Evolutionary conservation across 1,140 invertebrate genomes (phyloP), one percentile per base, ranked within the genome.

Genomic region (Plectus sambesii): DNA sequence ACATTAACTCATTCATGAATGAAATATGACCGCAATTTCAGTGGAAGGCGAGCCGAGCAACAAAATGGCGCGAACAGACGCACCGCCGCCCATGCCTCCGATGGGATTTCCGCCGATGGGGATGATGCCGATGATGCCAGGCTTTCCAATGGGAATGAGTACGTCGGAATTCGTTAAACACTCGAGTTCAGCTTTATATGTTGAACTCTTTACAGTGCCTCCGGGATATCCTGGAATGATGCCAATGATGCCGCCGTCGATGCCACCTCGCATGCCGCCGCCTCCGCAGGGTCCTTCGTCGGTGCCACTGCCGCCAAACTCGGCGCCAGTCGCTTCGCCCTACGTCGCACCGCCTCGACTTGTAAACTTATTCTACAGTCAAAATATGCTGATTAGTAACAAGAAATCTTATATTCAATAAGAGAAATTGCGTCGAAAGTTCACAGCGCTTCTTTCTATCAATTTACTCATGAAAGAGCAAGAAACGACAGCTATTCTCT

Each of bases 41-140:
- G n/a, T n/a, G n/a, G n/a, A n/a, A n/a, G n/a, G n/a, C 20, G 53
- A 61, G 23, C 56, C 58, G n/a, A n/a, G n/a, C n/a, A n/a, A n/a
- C n/a, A 50, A 46, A 30, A 35, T 55, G 26, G 52, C 55, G 24
- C 48, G 35, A 9, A 25, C 33, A 9, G 52, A n/a, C n/a, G n/a
- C n/a, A n/a, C n/a, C n/a, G 43, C 55, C 55, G 20, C 38, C 24
- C 6, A 42, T 59, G 49, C 44, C 55, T 9, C 51, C 42, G 25
- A 54, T 51, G 36, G n/a, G n/a, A n/a, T n/a, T n/a, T n/a, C n/a
- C n/a, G 15, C 20, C 49, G 17, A 42, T 53, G 15, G 30, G 24
- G 2, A 51, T 51, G 49, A 54, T 54, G 52, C 53, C 53, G 2
- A 15, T 15, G 2, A 56, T 57, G 53, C 53, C 30, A 9, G 53